Percentiles rank a stretch among this genome's conserved stretches.
Evolutionary conservation across 2,797 vertebrate genomes (phyloP).

Genomic region (Staurois parvus): DNA sequence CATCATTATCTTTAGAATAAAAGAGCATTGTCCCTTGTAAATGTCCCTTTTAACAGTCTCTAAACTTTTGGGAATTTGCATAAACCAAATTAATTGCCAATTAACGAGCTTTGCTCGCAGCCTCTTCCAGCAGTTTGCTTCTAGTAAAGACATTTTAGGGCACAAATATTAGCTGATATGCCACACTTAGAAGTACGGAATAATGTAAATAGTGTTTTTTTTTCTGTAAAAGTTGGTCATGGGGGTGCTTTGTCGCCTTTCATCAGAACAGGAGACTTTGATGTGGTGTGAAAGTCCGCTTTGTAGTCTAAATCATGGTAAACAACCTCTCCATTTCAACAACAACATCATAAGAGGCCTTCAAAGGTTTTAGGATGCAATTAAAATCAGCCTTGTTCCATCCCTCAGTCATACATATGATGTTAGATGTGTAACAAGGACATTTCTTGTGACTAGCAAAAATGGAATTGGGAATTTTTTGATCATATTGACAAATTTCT

Average conservation of each 20-base stretch:
- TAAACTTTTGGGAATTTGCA: constrained; percentile 25
- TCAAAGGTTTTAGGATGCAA: constrained; percentile 50
- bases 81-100: constrained; percentile 60
- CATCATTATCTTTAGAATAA: background rate
- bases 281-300: constrained; percentile 38
- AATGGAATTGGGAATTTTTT: too few species aligned
- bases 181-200: constrained; percentile 5
- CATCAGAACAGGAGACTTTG: constrained; percentile 29
- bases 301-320: constrained; percentile 31
- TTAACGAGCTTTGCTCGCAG: constrained; percentile 27
- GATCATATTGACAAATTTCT: too few species aligned
- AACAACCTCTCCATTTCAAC: constrained; percentile 39
- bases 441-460: background rate
- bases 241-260: constrained; percentile 38
- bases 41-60: constrained; percentile 32
- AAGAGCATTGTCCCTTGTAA: constrained; percentile 15
- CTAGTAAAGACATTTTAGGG: constrained; percentile 32
- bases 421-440: background rate
- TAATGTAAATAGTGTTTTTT: constrained; percentile 29
- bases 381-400: constrained; percentile 30
- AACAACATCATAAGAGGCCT: constrained; percentile 34
- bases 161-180: constrained; percentile 36
- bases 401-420: background rate
- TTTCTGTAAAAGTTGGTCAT: background rate
- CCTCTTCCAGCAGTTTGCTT: constrained; percentile 27